Evolutionary conservation across 1,140 invertebrate genomes (phyloP), one percentile per base, ranked within the genome.

Genomic region (Scylla paramamosain): DNA sequence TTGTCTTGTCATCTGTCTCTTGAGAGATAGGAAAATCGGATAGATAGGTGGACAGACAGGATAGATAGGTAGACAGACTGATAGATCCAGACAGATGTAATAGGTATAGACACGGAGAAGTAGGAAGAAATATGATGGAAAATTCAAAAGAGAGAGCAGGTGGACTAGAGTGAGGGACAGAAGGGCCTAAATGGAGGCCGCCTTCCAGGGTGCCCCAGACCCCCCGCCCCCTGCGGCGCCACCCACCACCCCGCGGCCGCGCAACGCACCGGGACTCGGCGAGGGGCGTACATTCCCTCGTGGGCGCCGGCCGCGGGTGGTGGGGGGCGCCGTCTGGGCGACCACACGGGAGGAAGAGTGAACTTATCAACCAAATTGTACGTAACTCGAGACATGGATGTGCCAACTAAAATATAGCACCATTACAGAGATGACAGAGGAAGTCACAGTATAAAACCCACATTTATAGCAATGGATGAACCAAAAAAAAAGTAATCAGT

Each of bases 401-500:
- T 95, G 94, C 94, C 94, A 95, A 95, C 91, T 95, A 95, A 95
- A 95, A 92, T 95, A 95, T 95, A 95, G 94, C 94, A 95, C 94
- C 94, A 95, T 95, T 95, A 95, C 94, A 95, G 82, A 95, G 90
- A 95, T 95, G 94, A 95, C 91, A 95, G 94, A 95, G 89, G 28
- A 86, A 95, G 94, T 95, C 94, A 95, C 86, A 92, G 94, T 95
- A 95, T 95, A 95, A 95, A 95, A 95, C 94, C 91, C 82, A 95
- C 94, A 95, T 95, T 95, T 95, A 95, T 86, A 95, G 94, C 91
- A 95, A 92, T 48, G 48, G 59, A 90, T 83, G 88, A 92, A 87
- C 83, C 31, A 95, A 95, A 92, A 95, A 84, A 92, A 91, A 52
- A 91, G 84, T 45, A 84, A 92, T 91, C 86, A 84, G 16, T 28